phyloP scores from a whole-genome alignment of 2,797 vertebrate genomes.

The Paratrypauchen microcephalus region DNA sequence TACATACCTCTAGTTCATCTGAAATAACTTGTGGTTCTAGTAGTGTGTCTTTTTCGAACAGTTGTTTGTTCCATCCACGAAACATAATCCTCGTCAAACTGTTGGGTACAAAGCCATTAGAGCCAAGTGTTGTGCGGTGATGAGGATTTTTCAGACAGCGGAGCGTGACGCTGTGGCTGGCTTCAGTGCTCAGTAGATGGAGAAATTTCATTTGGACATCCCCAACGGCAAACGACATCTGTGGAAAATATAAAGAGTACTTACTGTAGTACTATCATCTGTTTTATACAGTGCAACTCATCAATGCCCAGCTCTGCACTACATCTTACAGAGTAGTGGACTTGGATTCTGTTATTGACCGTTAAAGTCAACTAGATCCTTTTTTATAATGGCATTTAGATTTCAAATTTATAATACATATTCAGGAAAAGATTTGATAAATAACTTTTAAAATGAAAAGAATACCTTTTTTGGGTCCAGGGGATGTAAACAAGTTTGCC shows the following conservation, averaged over 20 bases:
- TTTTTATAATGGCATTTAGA: background rate
- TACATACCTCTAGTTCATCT: constrained; percentile 91
- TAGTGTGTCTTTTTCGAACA: constrained; percentile 83
- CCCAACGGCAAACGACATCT: constrained; percentile 88
- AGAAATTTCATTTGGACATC: constrained; percentile 99
- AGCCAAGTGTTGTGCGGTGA: constrained; percentile 26
- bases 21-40: constrained; percentile 86
- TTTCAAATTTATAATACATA: background rate
- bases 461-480: constrained; percentile 85
- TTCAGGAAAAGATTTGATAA: background rate
- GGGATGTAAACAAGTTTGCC: constrained; percentile 92
- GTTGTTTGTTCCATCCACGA: constrained; percentile 91
- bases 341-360: background rate
- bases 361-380: background rate
- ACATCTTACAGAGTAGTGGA: background rate
- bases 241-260: constrained; percentile 41
- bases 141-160: constrained; percentile 84
- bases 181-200: constrained; percentile 91
- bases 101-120: constrained; percentile 44
- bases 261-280: constrained; percentile 3
- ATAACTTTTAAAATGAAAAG: background rate
- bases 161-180: constrained; percentile 86
- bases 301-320: background rate
- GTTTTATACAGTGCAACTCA: background rate
- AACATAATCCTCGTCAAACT: constrained; percentile 74